Base-by-base conservation (phyloP, 2,113 vertebrate genomes). In the Lonchura striata region DNA sequence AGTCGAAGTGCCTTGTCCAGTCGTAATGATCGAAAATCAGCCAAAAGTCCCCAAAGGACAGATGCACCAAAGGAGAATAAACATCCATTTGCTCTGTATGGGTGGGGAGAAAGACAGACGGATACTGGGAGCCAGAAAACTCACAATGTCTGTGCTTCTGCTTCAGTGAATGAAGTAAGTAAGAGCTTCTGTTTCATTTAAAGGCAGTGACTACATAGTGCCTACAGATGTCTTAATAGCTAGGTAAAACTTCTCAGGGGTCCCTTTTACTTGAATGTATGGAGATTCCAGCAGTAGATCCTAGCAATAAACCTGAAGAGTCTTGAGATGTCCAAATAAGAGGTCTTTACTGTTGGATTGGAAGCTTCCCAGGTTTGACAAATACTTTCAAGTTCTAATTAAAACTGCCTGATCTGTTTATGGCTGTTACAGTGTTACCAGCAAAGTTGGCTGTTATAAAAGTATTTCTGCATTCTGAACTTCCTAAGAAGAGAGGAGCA, bases 51-150 rank as follows among this genome's bases (percentile, higher is more conserved):
- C 44, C 97, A 95, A 59, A 97, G 97, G 54, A 85, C 86, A 52
- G 98, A 98, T 39, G 93, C 94, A 33, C 92, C 96, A 56, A 98
- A 98, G 91, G 98, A 98, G 60, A 97, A 97, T 53, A 98, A 98
- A 66, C 99, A 99, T 86, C 98, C 99, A 1, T 99, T 99, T 75
- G 99, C 98, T 53, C 96, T 99, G 53, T 99, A 99, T 33, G 99
- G 98, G 31, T 98, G 98, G 96, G 99, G 98, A 66, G 99, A 99
- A 89, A 99, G 94, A 81, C 97, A 98, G 77, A 98, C 97, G 0
- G 98, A 99, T 70, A 98, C 98, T 6, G 98, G 99, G 15, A 97
- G 95, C 80, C 99, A 98, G 64, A 99, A 98, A 95, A 99, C 99
- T 2, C 98, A 99, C 96, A 99, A 99, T 1, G 99, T 99, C 30